phyloP scores from a whole-genome alignment of 2,797 vertebrate species.

The Ibycter americanus region DNA sequence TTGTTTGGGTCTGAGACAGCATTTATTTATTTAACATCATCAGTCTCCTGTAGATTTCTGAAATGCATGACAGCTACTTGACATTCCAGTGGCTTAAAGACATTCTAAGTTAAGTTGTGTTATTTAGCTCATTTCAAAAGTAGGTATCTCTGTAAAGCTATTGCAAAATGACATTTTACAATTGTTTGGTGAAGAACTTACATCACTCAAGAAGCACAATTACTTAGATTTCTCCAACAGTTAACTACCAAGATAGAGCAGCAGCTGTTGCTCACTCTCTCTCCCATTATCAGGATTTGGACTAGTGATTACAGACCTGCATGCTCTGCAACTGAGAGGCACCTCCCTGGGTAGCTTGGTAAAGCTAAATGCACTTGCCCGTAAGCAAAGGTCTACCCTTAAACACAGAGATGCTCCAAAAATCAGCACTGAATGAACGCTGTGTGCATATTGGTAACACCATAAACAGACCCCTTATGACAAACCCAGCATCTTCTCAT shows the following conservation, averaged over 20 bases:
- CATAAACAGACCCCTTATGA: background rate
- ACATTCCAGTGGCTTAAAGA: background rate
- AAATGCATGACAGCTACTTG: background rate
- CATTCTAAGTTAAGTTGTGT: background rate
- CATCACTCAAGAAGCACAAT: background rate
- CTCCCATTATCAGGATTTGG: background rate
- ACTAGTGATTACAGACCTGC: accelerated
- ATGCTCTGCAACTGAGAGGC: background rate
- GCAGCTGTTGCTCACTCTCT: background rate
- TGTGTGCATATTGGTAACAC: background rate
- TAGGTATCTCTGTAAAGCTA: background rate
- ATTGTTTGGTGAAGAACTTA: background rate
- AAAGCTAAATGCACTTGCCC: background rate
- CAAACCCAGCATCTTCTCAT: background rate
- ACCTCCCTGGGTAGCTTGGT: accelerated
- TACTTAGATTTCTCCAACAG: background rate
- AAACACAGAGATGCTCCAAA: no score
- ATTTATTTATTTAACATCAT: background rate
- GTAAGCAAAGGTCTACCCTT: accelerated
- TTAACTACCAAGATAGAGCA: background rate
- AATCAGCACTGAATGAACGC: background rate
- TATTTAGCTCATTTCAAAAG: background rate
- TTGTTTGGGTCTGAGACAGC: background rate
- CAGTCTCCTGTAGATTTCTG: background rate
- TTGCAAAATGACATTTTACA: background rate